Conservation (phyloP, 2,113 vertebrate genomes). For the Nothocercus julius region DNA sequence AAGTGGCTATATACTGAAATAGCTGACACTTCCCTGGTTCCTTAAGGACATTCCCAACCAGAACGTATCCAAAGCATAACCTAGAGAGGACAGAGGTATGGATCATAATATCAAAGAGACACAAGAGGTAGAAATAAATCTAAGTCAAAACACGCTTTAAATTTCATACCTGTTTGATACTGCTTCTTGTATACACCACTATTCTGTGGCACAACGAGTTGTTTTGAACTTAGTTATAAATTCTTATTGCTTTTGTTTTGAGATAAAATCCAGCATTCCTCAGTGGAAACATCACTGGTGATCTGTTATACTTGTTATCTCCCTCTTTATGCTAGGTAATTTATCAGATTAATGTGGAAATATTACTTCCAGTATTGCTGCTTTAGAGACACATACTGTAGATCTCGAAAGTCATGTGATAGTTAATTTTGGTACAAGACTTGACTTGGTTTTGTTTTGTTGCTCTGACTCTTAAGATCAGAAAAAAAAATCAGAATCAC, state of each 20-base stretch:
- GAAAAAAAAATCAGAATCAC: background rate
- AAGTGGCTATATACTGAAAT: background rate
- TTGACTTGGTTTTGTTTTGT: background rate
- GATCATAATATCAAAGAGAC: background rate
- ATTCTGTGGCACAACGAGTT: background rate
- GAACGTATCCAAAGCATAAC: background rate
- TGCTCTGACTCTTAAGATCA: background rate
- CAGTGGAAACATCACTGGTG: background rate
- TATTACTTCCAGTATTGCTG: accelerated
- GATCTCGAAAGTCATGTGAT: background rate
- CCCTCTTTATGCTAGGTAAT: background rate
- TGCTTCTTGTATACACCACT: background rate
- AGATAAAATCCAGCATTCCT: background rate
- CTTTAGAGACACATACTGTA: background rate
- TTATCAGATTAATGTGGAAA: background rate
- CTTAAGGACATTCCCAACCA: background rate
- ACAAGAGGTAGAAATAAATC: background rate
- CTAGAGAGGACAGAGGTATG: background rate
- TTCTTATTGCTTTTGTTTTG: background rate
- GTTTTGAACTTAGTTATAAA: background rate
- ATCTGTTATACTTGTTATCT: background rate
- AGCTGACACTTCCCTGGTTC: background rate
- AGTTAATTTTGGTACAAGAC: background rate
- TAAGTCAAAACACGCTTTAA: background rate
- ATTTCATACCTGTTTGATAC: background rate